Evolutionary conservation across 2,113 vertebrate species (phyloP).

Genomic region (Tragulus kanchil): DNA sequence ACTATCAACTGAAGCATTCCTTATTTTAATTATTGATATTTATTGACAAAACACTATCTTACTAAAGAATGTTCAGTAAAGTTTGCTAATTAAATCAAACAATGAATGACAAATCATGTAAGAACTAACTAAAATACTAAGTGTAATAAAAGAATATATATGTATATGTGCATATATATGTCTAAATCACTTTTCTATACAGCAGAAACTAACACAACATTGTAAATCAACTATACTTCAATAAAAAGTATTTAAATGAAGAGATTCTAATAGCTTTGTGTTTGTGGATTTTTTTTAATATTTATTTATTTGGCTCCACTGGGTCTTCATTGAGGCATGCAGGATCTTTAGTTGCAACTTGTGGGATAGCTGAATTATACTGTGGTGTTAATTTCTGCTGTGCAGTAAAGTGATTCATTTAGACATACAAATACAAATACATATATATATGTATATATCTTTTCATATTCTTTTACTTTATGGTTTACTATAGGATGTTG

Average conservation of each 20-base stretch:
- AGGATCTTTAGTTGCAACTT: not conserved
- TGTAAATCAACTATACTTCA: not conserved
- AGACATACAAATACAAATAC: not conserved
- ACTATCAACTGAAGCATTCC: not conserved
- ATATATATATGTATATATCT: not conserved
- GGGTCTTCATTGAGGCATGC: not conserved
- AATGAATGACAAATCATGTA: not conserved
- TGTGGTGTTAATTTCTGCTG: not conserved
- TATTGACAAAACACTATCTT: not conserved
- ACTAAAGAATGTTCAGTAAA: not conserved
- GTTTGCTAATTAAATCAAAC: not conserved
- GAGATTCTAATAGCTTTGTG: not conserved
- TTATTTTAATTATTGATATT: not conserved
- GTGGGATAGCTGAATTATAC: not conserved
- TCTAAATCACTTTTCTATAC: not conserved
- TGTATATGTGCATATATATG: not conserved
- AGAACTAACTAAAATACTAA: not conserved
- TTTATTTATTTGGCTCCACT: not conserved
- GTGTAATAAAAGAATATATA: not conserved
- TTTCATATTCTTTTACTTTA: not conserved
- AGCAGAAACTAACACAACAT: not conserved
- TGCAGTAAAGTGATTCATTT: not conserved
- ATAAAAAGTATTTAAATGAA: not conserved
- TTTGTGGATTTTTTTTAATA: not conserved
- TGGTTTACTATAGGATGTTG: not conserved